Evolutionary conservation across 2,888 invertebrate genomes (phyloP).

Genomic region (Trichogramma evanescens): DNA sequence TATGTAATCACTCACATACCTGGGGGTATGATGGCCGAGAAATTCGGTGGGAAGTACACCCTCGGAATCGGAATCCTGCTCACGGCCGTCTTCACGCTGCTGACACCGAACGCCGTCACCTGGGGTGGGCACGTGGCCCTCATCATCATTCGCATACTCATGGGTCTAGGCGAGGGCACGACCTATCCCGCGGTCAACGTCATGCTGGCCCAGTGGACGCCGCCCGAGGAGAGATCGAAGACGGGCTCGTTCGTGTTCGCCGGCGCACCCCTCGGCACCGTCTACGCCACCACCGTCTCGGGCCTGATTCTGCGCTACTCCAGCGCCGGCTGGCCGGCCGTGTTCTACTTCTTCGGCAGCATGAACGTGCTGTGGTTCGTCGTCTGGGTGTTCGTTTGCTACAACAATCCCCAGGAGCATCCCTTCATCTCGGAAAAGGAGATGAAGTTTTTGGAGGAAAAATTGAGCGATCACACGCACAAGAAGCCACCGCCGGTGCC

Average conservation of each 20-base stretch:
- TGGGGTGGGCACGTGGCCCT: constrained; percentile 64
- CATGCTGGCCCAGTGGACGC: constrained; percentile 75
- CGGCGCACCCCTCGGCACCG: constrained; percentile 65
- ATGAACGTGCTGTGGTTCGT: constrained; percentile 69
- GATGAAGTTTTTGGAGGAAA: constrained; percentile 37
- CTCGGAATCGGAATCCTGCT: constrained; percentile 74
- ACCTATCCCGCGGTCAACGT: constrained; percentile 80
- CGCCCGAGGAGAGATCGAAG: constrained; percentile 60
- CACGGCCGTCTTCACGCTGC: constrained; percentile 72
- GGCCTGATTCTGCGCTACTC: constrained; percentile 60
- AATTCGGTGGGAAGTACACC: constrained; percentile 79
- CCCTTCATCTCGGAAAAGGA: constrained; percentile 45
- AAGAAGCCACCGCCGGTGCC: constrained; percentile 39
- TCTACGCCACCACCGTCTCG: constrained; percentile 60
- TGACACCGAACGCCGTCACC: constrained; percentile 69
- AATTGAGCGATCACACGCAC: constrained; percentile 40
- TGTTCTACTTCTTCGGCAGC: constrained; percentile 77
- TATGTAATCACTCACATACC: constrained; percentile 78
- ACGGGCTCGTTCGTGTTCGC: constrained; percentile 75
- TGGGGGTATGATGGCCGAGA: constrained; percentile 72
- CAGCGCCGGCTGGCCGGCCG: constrained; percentile 64
- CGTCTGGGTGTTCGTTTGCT: constrained; percentile 52
- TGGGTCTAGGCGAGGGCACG: constrained; percentile 80
- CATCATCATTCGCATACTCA: constrained; percentile 65
- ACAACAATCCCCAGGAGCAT: constrained; percentile 43